A percentile compares a stretch with the other conserved stretches of the same genome.
These are phyloP conservation scores for Prietella phreatophila DNA, from an alignment of 2,113 vertebrate genomes.

Conservation along the genomic window DNA sequence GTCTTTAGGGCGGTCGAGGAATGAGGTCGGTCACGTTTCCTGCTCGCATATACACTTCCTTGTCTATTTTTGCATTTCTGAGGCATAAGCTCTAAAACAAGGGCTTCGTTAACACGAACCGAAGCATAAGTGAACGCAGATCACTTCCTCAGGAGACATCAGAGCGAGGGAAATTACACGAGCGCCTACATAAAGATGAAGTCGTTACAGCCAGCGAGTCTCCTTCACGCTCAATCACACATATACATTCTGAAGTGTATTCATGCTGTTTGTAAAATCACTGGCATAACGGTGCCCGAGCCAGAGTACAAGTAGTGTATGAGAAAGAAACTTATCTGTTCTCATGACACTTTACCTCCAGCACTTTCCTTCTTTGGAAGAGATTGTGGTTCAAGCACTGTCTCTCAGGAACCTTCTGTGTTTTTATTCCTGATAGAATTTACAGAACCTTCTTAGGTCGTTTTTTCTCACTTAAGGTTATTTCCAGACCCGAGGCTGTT, in stretches of 20 bases:
- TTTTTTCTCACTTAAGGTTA: not conserved
- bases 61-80: not conserved
- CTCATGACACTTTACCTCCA: constrained; percentile 13
- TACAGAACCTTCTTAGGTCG: not conserved
- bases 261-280: constrained; percentile 22
- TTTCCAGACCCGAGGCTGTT: constrained; percentile 25
- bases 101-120: not conserved
- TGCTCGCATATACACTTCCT: constrained; percentile 54
- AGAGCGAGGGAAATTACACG: not conserved
- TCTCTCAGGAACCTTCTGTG: not conserved
- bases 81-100: not conserved
- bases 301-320: not conserved
- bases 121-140: not conserved
- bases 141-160: constrained; percentile 3
- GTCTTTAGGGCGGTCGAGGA: not conserved
- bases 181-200: constrained; percentile 1
- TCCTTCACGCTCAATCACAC: constrained; percentile 30
- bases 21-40: constrained; percentile 64
- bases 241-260: not conserved
- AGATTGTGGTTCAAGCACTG: not conserved
- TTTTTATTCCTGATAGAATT: constrained; percentile 34
- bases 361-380: not conserved
- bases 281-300: not conserved
- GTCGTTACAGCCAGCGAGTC: constrained; percentile 1
- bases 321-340: not conserved